Conservation (phyloP, 2,797 vertebrate genomes). For the Arrhamphus sclerolepis region DNA sequence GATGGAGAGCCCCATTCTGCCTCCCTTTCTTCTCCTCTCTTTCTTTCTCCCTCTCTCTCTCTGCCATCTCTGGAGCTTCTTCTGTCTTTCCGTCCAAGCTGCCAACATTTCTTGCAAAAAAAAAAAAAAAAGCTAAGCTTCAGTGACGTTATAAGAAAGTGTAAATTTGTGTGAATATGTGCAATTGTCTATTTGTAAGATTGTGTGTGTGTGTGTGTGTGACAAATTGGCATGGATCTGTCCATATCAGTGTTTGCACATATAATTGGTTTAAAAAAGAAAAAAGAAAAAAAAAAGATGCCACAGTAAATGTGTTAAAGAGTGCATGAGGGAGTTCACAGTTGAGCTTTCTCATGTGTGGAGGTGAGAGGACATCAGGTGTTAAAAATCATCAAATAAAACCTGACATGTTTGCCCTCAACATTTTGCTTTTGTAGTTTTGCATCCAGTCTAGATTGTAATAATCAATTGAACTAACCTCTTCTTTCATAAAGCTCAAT, state of each 20-base stretch:
- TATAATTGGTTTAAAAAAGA: slow-evolving; percentile 29
- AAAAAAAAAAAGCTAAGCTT: slow-evolving; percentile 44
- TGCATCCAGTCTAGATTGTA: not conserved
- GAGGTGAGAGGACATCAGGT: too few relatives aligned
- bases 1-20: slow-evolving; percentile 63
- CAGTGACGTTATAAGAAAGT: slow-evolving; percentile 33
- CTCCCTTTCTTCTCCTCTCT: slow-evolving; percentile 27
- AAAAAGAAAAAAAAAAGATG: slow-evolving; percentile 20
- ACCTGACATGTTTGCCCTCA: slow-evolving; percentile 13
- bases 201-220: slow-evolving; percentile 6
- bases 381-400: slow-evolving; percentile 26
- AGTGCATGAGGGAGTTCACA: too few relatives aligned
- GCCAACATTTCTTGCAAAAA: slow-evolving; percentile 36
- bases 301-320: too few relatives aligned
- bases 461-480: not conserved
- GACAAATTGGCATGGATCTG: slow-evolving; percentile 23
- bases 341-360: too few relatives aligned
- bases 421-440: not conserved
- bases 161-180: slow-evolving; percentile 5
- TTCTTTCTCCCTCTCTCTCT: slow-evolving; percentile 11
- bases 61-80: slow-evolving; percentile 44
- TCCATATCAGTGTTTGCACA: slow-evolving; percentile 54
- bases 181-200: slow-evolving; percentile 1
- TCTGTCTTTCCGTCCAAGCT: slow-evolving; percentile 36
- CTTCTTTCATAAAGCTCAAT: not conserved